Conservation (phyloP, 2,888 invertebrate species). For the Oscheius sp. region DNA sequence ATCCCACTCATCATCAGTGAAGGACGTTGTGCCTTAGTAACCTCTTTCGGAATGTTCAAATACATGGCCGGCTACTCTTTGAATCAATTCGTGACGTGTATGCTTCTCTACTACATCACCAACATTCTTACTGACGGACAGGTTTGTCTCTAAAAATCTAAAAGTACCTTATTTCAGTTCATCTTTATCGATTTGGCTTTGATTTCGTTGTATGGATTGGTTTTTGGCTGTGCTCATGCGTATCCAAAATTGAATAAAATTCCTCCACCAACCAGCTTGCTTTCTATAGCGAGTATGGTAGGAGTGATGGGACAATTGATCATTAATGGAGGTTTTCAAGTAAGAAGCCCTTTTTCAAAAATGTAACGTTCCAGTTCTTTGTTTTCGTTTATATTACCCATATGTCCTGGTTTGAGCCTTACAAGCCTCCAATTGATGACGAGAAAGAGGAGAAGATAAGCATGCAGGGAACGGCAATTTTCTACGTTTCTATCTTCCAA, state of each 20-base stretch:
- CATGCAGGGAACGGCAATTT: constrained; percentile 83
- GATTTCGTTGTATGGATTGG: constrained; percentile 72
- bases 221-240: constrained; percentile 69
- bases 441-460: constrained; percentile 76
- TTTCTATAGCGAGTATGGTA: constrained; percentile 78
- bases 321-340: constrained; percentile 77
- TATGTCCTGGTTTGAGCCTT: constrained; percentile 68
- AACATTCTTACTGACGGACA: constrained; percentile 69
- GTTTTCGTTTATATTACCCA: constrained; percentile 59
- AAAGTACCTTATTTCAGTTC: constrained; percentile 71
- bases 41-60: constrained; percentile 96
- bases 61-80: constrained; percentile 92
- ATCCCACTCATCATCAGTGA: constrained; percentile 70
- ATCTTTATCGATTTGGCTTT: constrained; percentile 74
- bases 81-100: constrained; percentile 80
- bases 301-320: constrained; percentile 80
- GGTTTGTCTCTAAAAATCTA: constrained; percentile 33
- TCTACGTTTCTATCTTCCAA: constrained; percentile 79
- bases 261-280: constrained; percentile 72
- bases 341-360: not conserved
- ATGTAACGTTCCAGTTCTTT: constrained; percentile 49
- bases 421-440: constrained; percentile 72
- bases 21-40: constrained; percentile 88
- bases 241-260: constrained; percentile 55
- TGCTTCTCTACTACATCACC: constrained; percentile 73